Evolutionary conservation across 37 sponge, comb jelly and placozoan genomes (phyloP), one percentile per base, ranked within the genome.

Genomic region (Amphimedon queenslandica): DNA sequence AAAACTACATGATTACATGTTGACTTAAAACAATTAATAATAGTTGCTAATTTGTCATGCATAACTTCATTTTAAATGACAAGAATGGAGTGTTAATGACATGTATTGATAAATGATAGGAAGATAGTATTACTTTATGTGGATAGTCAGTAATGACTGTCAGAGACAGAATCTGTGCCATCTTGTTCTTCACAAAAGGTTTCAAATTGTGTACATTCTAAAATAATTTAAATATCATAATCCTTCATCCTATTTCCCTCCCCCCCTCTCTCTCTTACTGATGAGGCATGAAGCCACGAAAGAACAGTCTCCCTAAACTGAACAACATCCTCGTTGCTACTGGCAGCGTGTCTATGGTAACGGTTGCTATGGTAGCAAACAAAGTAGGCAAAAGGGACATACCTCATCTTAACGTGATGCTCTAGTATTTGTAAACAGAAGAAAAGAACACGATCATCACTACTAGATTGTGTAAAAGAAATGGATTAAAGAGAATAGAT

Each of bases 391-490:
- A n/a, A n/a, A n/a, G n/a, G 13, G 8, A 70, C 68, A 37, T 70
- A 84, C 64, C 82, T 37, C 4, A 37, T 72, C 42, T 51, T 47
- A 10, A 88, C 61, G 75, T 74, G 74, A 21, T 84, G 64, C 71
- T 92, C 93, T 69, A 92, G 42, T 51, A 92, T 82, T 77, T 84
- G 89, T 37, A 92, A 74, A 70, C 85, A 92, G 61, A 92, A 78
- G 76, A 92, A 92, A 51, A 32, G 80, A 67, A 80, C 79, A 5
- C 33, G 67, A 10, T 88, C 86, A 66, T 85, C 82, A 28, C 88
- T 88, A 42, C 20, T 56, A n/a, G n/a, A n/a, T n/a, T n/a, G n/a
- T n/a, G n/a, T n/a, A n/a, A n/a, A 39, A n/a, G 27, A 53, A 40
- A 6, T 23, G 4, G 41, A 4, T 58, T 42, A 74, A 20, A 36